A percentile compares a stretch with the other conserved stretches of the same genome.
Conservation (phyloP, 1,140 invertebrate genomes). For the Aphaenogaster rudis region DNA sequence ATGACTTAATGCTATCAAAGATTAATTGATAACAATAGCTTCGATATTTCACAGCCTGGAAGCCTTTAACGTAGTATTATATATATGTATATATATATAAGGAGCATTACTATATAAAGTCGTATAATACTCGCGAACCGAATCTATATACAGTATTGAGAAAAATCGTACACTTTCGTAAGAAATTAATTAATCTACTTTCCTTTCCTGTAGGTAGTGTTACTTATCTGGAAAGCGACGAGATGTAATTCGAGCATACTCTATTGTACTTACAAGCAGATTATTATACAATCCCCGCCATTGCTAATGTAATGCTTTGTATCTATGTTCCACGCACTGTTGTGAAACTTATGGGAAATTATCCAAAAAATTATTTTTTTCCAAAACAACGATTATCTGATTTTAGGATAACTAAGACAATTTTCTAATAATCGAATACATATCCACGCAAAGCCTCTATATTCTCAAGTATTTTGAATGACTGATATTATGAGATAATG, state of each 20-base stretch:
- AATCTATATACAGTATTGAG: conserved; percentile 70
- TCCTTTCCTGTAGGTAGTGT: conserved; percentile 43
- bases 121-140: conserved; percentile 62
- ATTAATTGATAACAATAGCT: conserved; percentile 70
- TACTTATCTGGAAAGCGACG: conserved; percentile 43
- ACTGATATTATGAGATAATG: not conserved
- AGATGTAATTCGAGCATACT: conserved; percentile 40
- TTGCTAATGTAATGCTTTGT: conserved; percentile 39
- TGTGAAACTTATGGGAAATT: not conserved
- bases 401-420: conserved; percentile 2
- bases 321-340: conserved; percentile 8
- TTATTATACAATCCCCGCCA: conserved; percentile 58
- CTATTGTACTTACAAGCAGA: conserved; percentile 66
- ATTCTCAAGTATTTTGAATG: conserved; percentile 1
- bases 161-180: conserved; percentile 61
- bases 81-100: conserved; percentile 52
- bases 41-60: conserved; percentile 76
- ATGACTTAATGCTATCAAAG: conserved; percentile 67
- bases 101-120: conserved; percentile 65
- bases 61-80: conserved; percentile 70
- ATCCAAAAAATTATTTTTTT: conserved; percentile 19
- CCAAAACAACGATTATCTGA: not conserved
- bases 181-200: conserved; percentile 59
- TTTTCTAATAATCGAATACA: not conserved
- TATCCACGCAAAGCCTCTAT: conserved; percentile 2